Evolutionary conservation across 2,888 invertebrate species (phyloP), one percentile per base, ranked within the genome.

Genomic region (Bruchidius siliquastri): DNA sequence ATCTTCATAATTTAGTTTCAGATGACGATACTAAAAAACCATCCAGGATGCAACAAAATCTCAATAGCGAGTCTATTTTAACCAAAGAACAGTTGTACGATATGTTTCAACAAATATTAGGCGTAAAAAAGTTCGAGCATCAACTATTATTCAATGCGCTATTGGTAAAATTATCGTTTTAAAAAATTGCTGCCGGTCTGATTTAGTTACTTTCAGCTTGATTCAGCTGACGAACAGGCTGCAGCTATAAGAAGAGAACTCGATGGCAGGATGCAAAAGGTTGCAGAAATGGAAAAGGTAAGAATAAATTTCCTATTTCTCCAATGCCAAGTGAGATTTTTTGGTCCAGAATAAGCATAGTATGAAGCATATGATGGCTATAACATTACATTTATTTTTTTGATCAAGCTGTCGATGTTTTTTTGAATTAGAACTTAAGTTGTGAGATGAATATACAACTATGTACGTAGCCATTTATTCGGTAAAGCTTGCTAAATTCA

Each of bases 71-170:
- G 87, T 90, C 96, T 81, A 97, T 99, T 84, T 91, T 99, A 80
- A 97, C 97, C 82, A 99, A 99, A 88, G 99, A 99, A 85, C 99
- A 99, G 86, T 91, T 99, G 18, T 99, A 98, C 88, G 99, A 99
- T 87, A 98, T 99, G 97, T 99, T 99, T 88, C 99, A 99, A 87
- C 98, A 98, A 88, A 98, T 99, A 81, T 90, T 99, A 76, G 95
- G 95, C 73, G 96, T 99, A 73, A 99, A 99, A 90, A 99, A 99
- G 88, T 99, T 99, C 87, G 99, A 99, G 88, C 99, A 99, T 88
- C 99, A 99, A 88, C 92, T 99, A 82, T 91, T 99, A 76, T 99
- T 97, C 89, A 99, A 99, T 89, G 98, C 99, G 80, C 91, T 99
- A 85, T 94, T 97, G 93, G 95, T 95, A 87, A 86, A 85, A 75